phyloP scores from a whole-genome alignment of 1,140 invertebrate genomes.

The Rhyacophila brunnea region DNA sequence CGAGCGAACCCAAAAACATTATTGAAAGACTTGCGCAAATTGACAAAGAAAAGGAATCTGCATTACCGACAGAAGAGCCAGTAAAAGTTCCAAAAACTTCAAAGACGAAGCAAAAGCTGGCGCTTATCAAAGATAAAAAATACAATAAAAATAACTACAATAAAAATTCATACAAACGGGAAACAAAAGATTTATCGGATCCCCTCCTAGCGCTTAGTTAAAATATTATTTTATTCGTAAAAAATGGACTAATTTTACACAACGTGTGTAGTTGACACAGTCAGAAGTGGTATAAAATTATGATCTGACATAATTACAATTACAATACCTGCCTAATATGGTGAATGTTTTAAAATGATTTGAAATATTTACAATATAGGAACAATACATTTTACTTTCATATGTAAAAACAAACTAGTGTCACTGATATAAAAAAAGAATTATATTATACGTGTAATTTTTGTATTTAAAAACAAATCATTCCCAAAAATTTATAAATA shows the following conservation, averaged over 20 bases:
- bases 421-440: too few species aligned
- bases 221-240: constrained; percentile 25
- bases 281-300: neutral
- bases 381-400: too few species aligned
- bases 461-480: too few species aligned
- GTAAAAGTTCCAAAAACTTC: constrained; percentile 60
- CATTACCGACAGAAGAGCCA: constrained; percentile 45
- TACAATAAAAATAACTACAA: constrained; percentile 46
- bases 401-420: too few species aligned
- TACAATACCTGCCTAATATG: neutral
- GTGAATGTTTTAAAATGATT: neutral
- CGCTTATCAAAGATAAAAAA: constrained; percentile 58
- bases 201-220: constrained; percentile 68
- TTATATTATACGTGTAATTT: too few species aligned
- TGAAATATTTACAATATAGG: neutral
- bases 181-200: constrained; percentile 53
- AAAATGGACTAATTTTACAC: neutral
- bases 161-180: constrained; percentile 31
- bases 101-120: constrained; percentile 62
- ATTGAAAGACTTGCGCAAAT: constrained; percentile 74
- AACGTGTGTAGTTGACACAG: neutral
- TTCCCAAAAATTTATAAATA: too few species aligned
- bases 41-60: constrained; percentile 55
- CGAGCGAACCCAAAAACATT: constrained; percentile 73
- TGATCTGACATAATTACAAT: neutral